Percentiles rank a stretch among this genome's conserved stretches.
These are phyloP conservation scores for Philotrypesis tridentata DNA, from an alignment of 1,140 invertebrate genomes.

Conservation along the genomic window DNA sequence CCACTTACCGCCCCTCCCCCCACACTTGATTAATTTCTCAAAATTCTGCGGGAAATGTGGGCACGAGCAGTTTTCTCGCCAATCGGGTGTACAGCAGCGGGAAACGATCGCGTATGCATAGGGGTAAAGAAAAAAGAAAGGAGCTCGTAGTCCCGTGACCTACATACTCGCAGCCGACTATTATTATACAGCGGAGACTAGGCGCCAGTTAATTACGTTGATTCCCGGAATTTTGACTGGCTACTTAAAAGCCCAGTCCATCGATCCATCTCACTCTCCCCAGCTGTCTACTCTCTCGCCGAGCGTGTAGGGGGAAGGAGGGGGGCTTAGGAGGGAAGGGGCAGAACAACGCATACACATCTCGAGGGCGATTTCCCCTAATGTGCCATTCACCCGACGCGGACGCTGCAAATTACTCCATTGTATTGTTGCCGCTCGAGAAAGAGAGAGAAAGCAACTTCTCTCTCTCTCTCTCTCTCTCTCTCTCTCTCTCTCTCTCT, in stretches of 20 bases:
- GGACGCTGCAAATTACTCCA: neutral
- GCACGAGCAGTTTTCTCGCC: too few species aligned
- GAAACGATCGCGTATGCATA: too few species aligned
- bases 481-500: conserved; percentile 5
- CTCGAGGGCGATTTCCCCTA: neutral
- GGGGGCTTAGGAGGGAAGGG: too few species aligned
- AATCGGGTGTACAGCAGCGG: too few species aligned
- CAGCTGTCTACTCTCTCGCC: neutral
- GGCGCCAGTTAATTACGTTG: neutral
- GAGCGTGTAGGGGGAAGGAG: neutral
- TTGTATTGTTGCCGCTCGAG: neutral
- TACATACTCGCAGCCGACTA: neutral
- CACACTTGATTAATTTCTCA: neutral
- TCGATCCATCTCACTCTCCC: neutral
- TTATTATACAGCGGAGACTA: neutral
- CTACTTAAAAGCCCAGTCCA: neutral
- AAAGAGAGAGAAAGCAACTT: neutral
- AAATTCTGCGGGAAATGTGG: neutral
- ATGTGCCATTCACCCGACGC: neutral
- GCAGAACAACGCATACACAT: neutral
- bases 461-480: conserved; percentile 1
- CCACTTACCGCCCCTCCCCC: neutral
- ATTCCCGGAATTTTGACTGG: neutral
- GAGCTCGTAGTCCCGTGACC: neutral
- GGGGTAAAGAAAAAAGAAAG: neutral